phyloP scores from a whole-genome alignment of 2,797 vertebrate genomes.

The Serranus cabrilla region DNA sequence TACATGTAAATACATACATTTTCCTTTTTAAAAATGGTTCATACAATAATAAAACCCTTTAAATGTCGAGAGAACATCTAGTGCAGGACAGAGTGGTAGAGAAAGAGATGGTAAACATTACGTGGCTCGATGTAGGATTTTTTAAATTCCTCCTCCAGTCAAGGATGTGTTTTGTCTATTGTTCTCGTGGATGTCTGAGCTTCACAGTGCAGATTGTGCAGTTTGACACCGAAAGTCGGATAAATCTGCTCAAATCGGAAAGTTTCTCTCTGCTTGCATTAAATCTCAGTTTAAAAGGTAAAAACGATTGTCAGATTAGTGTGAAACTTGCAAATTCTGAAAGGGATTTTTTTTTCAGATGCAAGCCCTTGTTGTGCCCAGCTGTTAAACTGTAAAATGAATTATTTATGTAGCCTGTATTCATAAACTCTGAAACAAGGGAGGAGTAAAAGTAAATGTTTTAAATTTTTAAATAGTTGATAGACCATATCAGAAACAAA shows the following conservation, averaged over 20 bases:
- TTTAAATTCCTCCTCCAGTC: neutral
- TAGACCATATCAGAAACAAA: neutral
- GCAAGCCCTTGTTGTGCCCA: neutral
- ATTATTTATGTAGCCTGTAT: neutral
- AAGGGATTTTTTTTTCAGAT: neutral
- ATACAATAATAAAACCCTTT: slow-evolving; percentile 52
- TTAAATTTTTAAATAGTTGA: neutral
- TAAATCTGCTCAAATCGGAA: neutral
- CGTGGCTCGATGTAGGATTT: slow-evolving; percentile 32
- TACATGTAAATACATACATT: slow-evolving; percentile 61
- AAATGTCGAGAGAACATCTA: slow-evolving; percentile 54
- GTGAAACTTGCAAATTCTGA: neutral
- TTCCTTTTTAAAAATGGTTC: slow-evolving; percentile 30
- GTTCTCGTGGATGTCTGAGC: neutral
- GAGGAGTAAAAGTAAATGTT: neutral
- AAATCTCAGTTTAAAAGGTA: neutral
- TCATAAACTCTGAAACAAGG: neutral
- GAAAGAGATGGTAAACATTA: slow-evolving; percentile 37
- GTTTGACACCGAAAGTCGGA: neutral
- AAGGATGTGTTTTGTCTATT: neutral
- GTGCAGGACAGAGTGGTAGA: slow-evolving; percentile 40
- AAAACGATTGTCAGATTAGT: neutral
- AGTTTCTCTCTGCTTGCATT: neutral
- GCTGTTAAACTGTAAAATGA: neutral
- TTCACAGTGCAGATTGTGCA: slow-evolving; percentile 8